phyloP scores from a whole-genome alignment of 2,888 invertebrate genomes.

The Carpatolechia fugitivella region DNA sequence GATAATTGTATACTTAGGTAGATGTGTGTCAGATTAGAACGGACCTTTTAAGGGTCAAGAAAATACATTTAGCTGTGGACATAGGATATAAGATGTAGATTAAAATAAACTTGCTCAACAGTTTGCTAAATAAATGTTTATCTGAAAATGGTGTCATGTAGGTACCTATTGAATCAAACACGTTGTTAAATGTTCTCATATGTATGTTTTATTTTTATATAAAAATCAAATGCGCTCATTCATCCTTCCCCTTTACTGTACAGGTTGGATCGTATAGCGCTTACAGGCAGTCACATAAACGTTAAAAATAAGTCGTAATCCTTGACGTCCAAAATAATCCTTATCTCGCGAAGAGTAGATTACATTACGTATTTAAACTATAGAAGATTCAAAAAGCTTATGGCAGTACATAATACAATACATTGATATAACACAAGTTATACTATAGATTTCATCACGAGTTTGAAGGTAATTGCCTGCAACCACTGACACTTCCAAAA shows the following conservation, averaged over 20 bases:
- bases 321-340: slow-evolving; percentile 1
- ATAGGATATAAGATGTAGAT: too few species aligned
- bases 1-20: not conserved
- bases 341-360: slow-evolving; percentile 2
- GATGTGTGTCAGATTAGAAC: not conserved
- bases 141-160: too few species aligned
- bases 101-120: too few species aligned
- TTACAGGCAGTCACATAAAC: slow-evolving; percentile 13
- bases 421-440: slow-evolving; percentile 6
- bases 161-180: slow-evolving; percentile 11
- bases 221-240: slow-evolving; percentile 73
- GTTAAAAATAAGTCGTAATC: slow-evolving; percentile 4
- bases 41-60: not conserved
- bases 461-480: slow-evolving; percentile 14
- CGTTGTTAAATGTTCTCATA: slow-evolving; percentile 49
- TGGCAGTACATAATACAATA: slow-evolving; percentile 2
- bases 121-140: too few species aligned
- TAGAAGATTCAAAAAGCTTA: slow-evolving; percentile 8
- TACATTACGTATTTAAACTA: slow-evolving; percentile 6
- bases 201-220: slow-evolving; percentile 73
- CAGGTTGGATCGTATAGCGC: slow-evolving; percentile 15
- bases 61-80: too few species aligned
- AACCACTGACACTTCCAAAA: slow-evolving; percentile 32
- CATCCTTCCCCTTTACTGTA: slow-evolving; percentile 66
- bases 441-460: slow-evolving; percentile 5